These are phyloP conservation scores for Aptenodytes forsteri DNA, from an alignment of 2,113 vertebrate genomes.

Conservation along the genomic window DNA sequence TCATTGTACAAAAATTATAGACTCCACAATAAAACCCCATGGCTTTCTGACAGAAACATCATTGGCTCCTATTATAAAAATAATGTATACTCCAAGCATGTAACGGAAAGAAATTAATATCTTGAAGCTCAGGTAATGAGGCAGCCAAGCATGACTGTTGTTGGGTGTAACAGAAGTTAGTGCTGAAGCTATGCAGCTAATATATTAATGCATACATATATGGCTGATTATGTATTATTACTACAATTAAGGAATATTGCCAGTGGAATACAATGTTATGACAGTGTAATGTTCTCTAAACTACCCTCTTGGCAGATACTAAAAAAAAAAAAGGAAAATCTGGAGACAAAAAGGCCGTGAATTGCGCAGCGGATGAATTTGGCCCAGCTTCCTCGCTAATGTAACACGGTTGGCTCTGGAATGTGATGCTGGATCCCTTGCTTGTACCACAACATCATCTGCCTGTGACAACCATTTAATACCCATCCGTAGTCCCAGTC, in stretches of 20 bases:
- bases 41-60: not conserved
- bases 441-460: not conserved
- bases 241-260: conserved; percentile 51
- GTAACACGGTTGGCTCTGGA: not conserved
- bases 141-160: not conserved
- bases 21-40: not conserved
- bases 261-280: conserved; percentile 55
- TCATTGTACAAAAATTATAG: not conserved
- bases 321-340: conserved; percentile 40
- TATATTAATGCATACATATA: not conserved
- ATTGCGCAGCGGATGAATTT: not conserved
- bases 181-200: not conserved
- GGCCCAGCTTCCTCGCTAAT: not conserved
- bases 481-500: not conserved
- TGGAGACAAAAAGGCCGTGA: conserved; percentile 3
- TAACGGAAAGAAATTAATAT: not conserved
- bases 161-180: not conserved
- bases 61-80: not conserved
- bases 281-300: conserved; percentile 51
- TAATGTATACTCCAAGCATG: not conserved
- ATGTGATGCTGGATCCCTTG: not conserved
- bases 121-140: not conserved
- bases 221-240: conserved; percentile 59
- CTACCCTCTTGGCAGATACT: conserved; percentile 40
- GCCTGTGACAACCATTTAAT: not conserved